Evolutionary conservation across 2,113 vertebrate genomes (phyloP).

Genomic region (Hemiprocne comata): DNA sequence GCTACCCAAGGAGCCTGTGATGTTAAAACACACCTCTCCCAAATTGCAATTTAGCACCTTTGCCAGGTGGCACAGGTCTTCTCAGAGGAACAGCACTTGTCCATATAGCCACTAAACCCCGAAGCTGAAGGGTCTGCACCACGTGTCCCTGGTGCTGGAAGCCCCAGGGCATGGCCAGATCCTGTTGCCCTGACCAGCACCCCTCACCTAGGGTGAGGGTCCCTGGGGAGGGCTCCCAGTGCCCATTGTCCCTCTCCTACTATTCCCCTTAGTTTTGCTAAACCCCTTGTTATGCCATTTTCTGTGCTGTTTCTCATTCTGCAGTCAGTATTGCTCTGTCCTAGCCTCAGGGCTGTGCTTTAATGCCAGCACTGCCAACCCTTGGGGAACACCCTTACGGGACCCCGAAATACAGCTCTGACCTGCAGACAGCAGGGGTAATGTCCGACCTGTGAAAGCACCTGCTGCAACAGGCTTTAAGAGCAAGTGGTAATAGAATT

Average conservation of each 20-base stretch:
- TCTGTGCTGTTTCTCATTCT: background rate
- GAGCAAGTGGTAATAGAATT: background rate
- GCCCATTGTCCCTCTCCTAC: background rate
- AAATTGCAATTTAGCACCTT: background rate
- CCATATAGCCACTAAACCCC: background rate
- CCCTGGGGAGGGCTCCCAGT: background rate
- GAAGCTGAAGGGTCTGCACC: background rate
- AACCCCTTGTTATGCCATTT: accelerated
- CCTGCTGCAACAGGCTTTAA: background rate
- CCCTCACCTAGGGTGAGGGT: accelerated
- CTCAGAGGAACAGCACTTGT: accelerated
- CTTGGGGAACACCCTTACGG: background rate
- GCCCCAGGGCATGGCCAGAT: background rate
- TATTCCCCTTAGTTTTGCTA: background rate
- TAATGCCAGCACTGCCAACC: background rate
- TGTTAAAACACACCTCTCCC: background rate
- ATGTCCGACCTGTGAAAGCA: too few species aligned
- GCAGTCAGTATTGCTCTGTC: background rate
- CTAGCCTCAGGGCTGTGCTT: accelerated
- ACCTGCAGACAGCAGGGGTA: background rate
- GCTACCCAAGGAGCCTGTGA: background rate
- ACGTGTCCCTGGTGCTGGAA: accelerated
- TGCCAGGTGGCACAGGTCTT: background rate
- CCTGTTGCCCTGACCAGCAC: background rate
- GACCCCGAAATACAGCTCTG: background rate